Conservation (phyloP, 2,888 invertebrate species). For the Heteromyza rotundicornis region DNA sequence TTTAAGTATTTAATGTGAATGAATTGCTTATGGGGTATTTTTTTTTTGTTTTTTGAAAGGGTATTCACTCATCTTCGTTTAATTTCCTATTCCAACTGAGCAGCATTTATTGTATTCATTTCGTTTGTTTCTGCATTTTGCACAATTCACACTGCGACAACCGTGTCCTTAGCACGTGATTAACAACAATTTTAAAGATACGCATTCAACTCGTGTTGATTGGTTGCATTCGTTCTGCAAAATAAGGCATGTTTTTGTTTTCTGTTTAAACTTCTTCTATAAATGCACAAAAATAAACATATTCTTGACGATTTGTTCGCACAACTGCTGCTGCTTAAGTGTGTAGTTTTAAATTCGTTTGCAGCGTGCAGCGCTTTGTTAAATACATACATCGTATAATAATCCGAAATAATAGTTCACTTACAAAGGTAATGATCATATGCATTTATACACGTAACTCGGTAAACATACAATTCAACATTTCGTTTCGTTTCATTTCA, state of each 20-base stretch:
- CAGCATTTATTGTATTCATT: conserved; percentile 13
- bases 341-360: not conserved
- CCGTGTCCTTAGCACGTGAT: too few species aligned
- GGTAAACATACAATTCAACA: not conserved
- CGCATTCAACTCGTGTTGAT: too few species aligned
- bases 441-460: conserved; percentile 6
- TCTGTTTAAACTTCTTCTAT: not conserved
- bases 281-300: not conserved
- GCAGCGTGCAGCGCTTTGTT: not conserved
- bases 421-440: conserved; percentile 17
- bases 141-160: too few species aligned
- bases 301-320: not conserved
- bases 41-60: too few species aligned
- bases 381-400: not conserved
- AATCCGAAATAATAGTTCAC: conserved; percentile 9
- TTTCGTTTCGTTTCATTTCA: too few species aligned
- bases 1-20: too few species aligned
- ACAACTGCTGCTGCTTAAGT: too few species aligned
- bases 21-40: too few species aligned
- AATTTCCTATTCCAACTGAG: conserved; percentile 15
- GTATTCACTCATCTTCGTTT: too few species aligned
- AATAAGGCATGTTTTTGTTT: not conserved
- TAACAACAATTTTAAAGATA: too few species aligned
- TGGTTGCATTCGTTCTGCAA: not conserved
- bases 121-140: too few species aligned